A percentile compares a stretch with the other conserved stretches of the same genome.
phyloP scores from a whole-genome alignment of 2,797 vertebrate species.

The Borostomias antarcticus region DNA sequence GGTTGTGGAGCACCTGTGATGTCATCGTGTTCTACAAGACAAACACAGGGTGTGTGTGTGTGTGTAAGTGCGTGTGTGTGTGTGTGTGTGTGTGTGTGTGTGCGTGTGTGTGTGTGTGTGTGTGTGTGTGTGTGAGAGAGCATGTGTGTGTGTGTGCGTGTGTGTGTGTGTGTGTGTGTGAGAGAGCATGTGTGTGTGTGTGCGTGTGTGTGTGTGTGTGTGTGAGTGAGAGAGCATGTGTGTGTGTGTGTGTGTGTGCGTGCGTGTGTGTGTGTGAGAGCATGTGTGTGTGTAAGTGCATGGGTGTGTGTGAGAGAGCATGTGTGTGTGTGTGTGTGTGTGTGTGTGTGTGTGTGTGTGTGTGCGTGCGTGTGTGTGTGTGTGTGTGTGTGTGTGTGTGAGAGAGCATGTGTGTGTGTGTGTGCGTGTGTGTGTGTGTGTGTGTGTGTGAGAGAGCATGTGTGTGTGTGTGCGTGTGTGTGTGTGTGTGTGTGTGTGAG shows the following conservation, averaged over 20 bases:
- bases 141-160: not conserved
- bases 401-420: too few species aligned
- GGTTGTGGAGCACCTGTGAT: slow-evolving; percentile 77
- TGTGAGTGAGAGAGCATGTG: slow-evolving; percentile 65
- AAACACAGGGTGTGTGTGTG: not conserved
- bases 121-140: not conserved
- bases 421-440: not conserved
- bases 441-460: not conserved
- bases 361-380: slow-evolving; percentile 43
- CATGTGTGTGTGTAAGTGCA: not conserved
- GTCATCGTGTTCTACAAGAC: slow-evolving; percentile 77
- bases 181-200: not conserved
- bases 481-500: not conserved
- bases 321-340: not conserved
- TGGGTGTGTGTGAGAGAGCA: not conserved
- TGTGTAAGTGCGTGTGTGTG: not conserved
- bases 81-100: not conserved
- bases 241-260: not conserved
- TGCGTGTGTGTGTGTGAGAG: not conserved
- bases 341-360: slow-evolving; percentile 23
- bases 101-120: not conserved
- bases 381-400: not conserved
- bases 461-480: not conserved
- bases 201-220: not conserved
- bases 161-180: not conserved